These are phyloP conservation scores for Anthoptus insignis DNA, from an alignment of 2,888 invertebrate genomes.

Conservation along the genomic window DNA sequence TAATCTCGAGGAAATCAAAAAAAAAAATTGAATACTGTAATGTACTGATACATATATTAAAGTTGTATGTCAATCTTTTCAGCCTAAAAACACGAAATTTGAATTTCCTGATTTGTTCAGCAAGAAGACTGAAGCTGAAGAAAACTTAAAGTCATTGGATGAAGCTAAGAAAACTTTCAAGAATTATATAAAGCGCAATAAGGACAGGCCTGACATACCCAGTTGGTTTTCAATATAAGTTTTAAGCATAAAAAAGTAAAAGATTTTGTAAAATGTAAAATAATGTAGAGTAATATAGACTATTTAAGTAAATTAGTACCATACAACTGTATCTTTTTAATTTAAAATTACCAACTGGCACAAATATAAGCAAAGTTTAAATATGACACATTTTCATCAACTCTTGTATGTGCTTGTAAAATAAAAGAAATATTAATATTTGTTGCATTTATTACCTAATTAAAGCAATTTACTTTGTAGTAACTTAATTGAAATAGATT, in stretches of 20 bases:
- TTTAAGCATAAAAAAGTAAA: neutral
- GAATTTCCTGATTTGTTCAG: slow-evolving; percentile 92
- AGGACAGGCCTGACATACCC: slow-evolving; percentile 90
- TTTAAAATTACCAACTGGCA: neutral
- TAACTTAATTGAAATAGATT: neutral
- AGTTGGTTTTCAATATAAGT: slow-evolving; percentile 92
- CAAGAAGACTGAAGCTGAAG: slow-evolving; percentile 84
- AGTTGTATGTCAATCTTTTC: no score
- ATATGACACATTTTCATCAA: no score
- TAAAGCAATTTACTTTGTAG: neutral
- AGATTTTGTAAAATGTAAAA: neutral
- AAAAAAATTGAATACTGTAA: no score
- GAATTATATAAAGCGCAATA: slow-evolving; percentile 88
- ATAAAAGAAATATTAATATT: slow-evolving; percentile 16
- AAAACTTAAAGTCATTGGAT: slow-evolving; percentile 87
- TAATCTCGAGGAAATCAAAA: no score
- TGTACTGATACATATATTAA: no score
- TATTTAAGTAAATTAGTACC: neutral
- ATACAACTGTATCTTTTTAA: neutral
- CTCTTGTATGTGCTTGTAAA: no score
- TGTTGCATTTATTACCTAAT: slow-evolving; percentile 41
- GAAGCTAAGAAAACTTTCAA: slow-evolving; percentile 88
- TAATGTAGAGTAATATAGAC: neutral
- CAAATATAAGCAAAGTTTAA: no score
- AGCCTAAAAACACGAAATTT: slow-evolving; percentile 92